Evolutionary conservation across 2,797 vertebrate species (phyloP).

Genomic region (Mormyrops attenuatus): DNA sequence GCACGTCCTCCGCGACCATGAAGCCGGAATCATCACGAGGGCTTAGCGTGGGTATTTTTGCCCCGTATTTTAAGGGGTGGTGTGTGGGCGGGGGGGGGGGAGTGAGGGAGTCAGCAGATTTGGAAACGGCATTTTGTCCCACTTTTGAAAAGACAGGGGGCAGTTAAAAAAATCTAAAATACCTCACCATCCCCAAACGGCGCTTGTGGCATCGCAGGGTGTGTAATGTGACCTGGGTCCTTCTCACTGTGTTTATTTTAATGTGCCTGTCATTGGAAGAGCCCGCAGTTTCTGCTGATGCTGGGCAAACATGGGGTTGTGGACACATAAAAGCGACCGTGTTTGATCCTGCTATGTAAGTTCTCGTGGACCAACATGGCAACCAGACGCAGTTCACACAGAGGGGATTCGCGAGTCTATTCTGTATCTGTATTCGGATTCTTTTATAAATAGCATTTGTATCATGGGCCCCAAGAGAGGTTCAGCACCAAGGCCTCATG

Average conservation of each 20-base stretch:
- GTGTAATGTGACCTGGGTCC: neutral
- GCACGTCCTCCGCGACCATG: neutral
- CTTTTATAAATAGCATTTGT: neutral
- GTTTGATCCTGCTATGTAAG: constrained; percentile 22
- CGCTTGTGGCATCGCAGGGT: neutral
- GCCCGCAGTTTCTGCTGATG: constrained; percentile 18
- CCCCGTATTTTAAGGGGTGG: neutral
- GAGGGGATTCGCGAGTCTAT: neutral
- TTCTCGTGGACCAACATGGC: constrained; percentile 12
- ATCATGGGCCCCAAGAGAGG: neutral
- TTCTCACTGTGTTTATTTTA: constrained; percentile 26
- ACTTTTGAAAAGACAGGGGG: neutral
- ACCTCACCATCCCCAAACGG: neutral
- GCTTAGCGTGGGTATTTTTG: neutral
- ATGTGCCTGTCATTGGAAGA: constrained; percentile 26
- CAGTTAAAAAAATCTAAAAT: neutral
- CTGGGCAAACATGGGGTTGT: constrained; percentile 19
- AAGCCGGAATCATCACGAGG: neutral
- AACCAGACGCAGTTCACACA: neutral
- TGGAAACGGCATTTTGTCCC: neutral
- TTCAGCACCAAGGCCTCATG: neutral
- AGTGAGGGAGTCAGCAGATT: neutral
- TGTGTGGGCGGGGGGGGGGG: neutral
- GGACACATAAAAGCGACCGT: constrained; percentile 27
- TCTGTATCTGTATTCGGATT: neutral